A percentile compares a stretch with the other conserved stretches of the same genome.
These are phyloP conservation scores for Paracentrotus lividus DNA, from an alignment of 53 echinoderm and acorn worm genomes.

Conservation along the genomic window DNA sequence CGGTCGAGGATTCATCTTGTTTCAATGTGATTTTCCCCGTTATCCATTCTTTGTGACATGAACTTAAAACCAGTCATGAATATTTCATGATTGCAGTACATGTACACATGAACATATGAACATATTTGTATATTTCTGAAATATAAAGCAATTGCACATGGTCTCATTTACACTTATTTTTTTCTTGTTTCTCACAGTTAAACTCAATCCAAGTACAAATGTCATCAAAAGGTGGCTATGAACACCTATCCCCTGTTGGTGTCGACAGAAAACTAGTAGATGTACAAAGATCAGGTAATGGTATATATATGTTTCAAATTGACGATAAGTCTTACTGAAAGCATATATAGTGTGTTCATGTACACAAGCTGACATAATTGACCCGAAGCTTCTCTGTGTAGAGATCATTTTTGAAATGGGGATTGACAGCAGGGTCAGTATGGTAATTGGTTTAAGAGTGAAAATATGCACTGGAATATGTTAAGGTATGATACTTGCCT, in stretches of 20 bases:
- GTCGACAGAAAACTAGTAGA: slow-evolving; percentile 87
- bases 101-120: too few species aligned
- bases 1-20: too few species aligned
- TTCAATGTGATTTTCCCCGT: too few species aligned
- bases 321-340: neutral
- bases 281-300: slow-evolving; percentile 82
- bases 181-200: slow-evolving; percentile 72
- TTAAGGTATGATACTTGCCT: neutral
- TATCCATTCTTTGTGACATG: too few species aligned
- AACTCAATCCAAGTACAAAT: slow-evolving; percentile 96
- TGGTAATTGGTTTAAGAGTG: neutral
- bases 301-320: neutral
- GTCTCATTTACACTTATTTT: neutral
- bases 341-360: neutral
- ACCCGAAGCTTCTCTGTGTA: neutral
- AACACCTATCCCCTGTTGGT: slow-evolving; percentile 69
- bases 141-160: too few species aligned
- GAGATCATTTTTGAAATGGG: neutral
- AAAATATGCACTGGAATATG: neutral
- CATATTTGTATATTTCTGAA: too few species aligned
- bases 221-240: slow-evolving; percentile 98
- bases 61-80: too few species aligned
- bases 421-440: neutral
- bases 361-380: neutral
- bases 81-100: too few species aligned